Evolutionary conservation across 2,797 vertebrate species (phyloP).

Genomic region (Antrozous pallidus): DNA sequence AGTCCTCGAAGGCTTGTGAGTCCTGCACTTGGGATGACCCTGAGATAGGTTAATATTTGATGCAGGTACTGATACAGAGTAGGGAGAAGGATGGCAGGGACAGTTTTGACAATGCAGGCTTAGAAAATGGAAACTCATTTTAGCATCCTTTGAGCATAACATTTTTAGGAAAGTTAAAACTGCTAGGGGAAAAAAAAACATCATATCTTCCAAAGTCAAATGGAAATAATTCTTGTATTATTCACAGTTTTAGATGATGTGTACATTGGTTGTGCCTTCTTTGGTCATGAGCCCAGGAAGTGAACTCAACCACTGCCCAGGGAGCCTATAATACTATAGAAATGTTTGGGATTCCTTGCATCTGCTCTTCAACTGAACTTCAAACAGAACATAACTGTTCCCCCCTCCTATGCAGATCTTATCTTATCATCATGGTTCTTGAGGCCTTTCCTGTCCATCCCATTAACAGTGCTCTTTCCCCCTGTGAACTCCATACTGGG

Average conservation of each 20-base stretch:
- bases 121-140: constrained; percentile 58
- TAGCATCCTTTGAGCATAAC: constrained; percentile 51
- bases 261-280: constrained; percentile 19
- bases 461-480: not conserved
- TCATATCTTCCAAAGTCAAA: constrained; percentile 56
- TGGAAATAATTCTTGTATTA: constrained; percentile 53
- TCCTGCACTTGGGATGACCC: not conserved
- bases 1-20: not conserved
- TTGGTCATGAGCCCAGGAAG: constrained; percentile 43
- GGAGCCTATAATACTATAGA: not conserved
- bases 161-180: constrained; percentile 64
- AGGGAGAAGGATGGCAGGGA: not conserved
- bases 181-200: not conserved
- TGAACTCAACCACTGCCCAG: constrained; percentile 12
- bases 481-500: not conserved
- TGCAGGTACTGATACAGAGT: not conserved
- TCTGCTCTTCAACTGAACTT: not conserved
- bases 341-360: not conserved
- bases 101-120: constrained; percentile 37
- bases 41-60: not conserved
- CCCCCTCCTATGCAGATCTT: not conserved
- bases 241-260: constrained; percentile 58
- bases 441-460: not conserved
- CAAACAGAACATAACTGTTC: not conserved
- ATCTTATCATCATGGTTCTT: not conserved